A percentile compares a stretch with the other conserved stretches of the same genome.
Conservation (phyloP, 2,113 vertebrate genomes). For the Cariama cristata region DNA sequence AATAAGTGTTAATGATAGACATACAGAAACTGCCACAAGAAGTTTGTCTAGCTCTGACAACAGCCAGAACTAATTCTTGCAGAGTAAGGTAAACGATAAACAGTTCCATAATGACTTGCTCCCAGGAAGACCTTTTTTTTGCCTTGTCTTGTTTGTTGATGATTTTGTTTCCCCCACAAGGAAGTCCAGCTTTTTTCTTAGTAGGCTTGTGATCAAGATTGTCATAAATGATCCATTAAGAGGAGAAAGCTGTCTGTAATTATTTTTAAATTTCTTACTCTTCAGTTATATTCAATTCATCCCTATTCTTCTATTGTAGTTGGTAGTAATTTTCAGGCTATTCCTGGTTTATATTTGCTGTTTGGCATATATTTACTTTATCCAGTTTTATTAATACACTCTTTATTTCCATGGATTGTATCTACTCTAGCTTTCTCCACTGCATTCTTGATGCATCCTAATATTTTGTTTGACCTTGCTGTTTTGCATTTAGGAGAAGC, state of each 20-base stretch:
- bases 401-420: neutral
- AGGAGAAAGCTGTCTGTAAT: neutral
- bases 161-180: neutral
- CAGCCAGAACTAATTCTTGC: neutral
- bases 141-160: neutral
- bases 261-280: neutral
- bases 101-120: neutral
- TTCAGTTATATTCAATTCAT: neutral
- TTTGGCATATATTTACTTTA: neutral
- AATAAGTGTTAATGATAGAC: neutral
- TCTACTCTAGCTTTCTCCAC: neutral
- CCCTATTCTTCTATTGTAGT: neutral
- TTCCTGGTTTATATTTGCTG: neutral
- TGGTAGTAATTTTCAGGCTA: neutral
- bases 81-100: neutral
- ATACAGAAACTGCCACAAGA: neutral
- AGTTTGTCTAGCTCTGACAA: neutral
- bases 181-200: neutral
- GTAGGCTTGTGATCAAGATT: neutral
- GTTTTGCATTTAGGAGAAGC: neutral
- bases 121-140: neutral
- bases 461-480: neutral
- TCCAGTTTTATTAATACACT: neutral
- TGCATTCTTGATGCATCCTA: neutral
- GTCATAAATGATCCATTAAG: neutral